These are phyloP conservation scores for Pagrus major DNA, from an alignment of 2,113 vertebrate species.

Conservation along the genomic window DNA sequence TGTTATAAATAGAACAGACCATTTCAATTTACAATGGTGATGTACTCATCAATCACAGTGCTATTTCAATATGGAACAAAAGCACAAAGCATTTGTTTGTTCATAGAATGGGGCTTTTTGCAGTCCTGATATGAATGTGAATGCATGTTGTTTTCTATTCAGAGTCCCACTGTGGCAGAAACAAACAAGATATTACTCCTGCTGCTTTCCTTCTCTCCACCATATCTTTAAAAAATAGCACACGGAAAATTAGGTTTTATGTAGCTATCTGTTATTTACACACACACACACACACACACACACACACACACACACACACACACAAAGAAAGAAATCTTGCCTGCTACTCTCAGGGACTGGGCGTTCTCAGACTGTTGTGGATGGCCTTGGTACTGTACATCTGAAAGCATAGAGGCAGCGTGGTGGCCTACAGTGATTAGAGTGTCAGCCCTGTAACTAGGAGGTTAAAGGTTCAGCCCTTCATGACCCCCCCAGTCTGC, in stretches of 20 bases:
- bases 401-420: slow-evolving; percentile 17
- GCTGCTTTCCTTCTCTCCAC: slow-evolving; percentile 44
- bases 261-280: slow-evolving; percentile 48
- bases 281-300: neutral
- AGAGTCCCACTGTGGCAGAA: slow-evolving; percentile 58
- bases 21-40: slow-evolving; percentile 3
- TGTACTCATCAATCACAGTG: slow-evolving; percentile 38
- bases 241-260: slow-evolving; percentile 46
- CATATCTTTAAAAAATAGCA: slow-evolving; percentile 45
- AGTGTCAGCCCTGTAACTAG: slow-evolving; percentile 25
- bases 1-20: neutral
- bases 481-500: neutral
- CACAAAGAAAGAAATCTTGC: neutral
- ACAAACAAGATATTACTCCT: slow-evolving; percentile 65
- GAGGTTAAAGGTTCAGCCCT: slow-evolving; percentile 21
- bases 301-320: neutral
- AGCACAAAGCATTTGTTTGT: slow-evolving; percentile 33
- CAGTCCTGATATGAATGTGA: slow-evolving; percentile 31
- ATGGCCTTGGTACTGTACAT: neutral
- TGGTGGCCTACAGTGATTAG: slow-evolving; percentile 21
- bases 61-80: slow-evolving; percentile 37
- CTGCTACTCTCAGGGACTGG: neutral
- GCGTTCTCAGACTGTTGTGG: slow-evolving; percentile 2
- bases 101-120: slow-evolving; percentile 44
- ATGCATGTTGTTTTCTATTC: slow-evolving; percentile 43